These are phyloP conservation scores for Protophormia terraenovae DNA, from an alignment of 2,888 invertebrate species.

Conservation along the genomic window DNA sequence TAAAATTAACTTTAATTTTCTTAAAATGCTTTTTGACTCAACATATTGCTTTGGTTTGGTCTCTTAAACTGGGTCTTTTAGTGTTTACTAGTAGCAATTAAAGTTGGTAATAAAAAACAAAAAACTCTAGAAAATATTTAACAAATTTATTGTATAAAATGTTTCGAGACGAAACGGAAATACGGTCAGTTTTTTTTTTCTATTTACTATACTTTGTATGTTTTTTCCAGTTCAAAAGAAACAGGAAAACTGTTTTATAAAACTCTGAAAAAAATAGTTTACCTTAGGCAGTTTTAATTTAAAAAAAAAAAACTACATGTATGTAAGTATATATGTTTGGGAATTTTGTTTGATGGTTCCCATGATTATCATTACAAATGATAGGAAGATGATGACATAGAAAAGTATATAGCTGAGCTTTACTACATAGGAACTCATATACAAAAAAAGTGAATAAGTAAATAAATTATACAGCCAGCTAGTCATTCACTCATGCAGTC, in stretches of 20 bases:
- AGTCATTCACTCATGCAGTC: neutral
- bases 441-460: neutral
- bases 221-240: neutral
- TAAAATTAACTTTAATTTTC: too few species aligned
- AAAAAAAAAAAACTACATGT: neutral
- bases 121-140: neutral
- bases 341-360: constrained; percentile 45
- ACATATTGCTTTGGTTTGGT: too few species aligned
- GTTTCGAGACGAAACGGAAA: constrained; percentile 32
- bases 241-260: constrained; percentile 19
- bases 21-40: too few species aligned
- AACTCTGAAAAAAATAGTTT: constrained; percentile 5
- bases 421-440: too few species aligned
- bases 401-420: too few species aligned
- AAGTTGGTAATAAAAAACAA: constrained; percentile 15
- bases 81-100: neutral
- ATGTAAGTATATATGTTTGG: neutral
- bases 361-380: constrained; percentile 57
- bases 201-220: neutral
- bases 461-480: constrained; percentile 3
- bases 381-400: constrained; percentile 52
- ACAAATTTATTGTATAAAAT: neutral
- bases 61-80: too few species aligned
- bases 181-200: constrained; percentile 18
- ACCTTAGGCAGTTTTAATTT: constrained; percentile 13